phyloP scores from a whole-genome alignment of 2,113 vertebrate genomes.

The Orthonyx spaldingii region DNA sequence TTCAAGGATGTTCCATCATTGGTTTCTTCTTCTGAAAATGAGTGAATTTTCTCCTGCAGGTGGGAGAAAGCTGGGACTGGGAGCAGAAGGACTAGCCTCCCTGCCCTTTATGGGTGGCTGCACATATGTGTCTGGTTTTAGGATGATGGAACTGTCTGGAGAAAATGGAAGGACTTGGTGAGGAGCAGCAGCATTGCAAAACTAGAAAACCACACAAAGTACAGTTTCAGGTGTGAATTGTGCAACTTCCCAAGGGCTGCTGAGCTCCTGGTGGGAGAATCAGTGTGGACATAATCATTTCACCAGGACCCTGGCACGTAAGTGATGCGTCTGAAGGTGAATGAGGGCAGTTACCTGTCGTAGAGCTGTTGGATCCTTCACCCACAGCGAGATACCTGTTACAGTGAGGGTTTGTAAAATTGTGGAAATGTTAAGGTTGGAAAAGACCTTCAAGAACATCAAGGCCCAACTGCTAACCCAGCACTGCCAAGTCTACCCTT shows the following conservation, averaged over 20 bases:
- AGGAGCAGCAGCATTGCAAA: not conserved
- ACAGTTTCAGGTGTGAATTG: not conserved
- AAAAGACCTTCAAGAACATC: not conserved
- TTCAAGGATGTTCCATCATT: not conserved
- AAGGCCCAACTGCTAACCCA: not conserved
- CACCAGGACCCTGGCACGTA: rapidly evolving
- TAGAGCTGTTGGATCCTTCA: rapidly evolving
- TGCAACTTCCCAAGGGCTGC: not conserved
- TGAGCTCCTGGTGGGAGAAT: not conserved
- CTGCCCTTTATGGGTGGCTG: not conserved
- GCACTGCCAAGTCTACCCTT: rapidly evolving
- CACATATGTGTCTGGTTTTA: rapidly evolving
- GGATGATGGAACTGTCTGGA: not conserved
- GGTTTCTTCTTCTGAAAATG: not conserved
- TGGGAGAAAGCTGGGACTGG: not conserved
- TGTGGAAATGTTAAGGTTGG: not conserved
- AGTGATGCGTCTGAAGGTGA: rapidly evolving
- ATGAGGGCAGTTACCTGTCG: rapidly evolving
- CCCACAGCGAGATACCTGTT: rapidly evolving
- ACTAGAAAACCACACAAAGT: not conserved
- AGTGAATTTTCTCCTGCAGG: not conserved
- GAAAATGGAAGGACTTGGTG: rapidly evolving
- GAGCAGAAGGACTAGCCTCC: not conserved
- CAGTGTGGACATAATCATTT: rapidly evolving
- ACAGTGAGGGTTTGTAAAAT: not conserved